Percentiles rank a stretch among this genome's conserved stretches.
These are phyloP conservation scores for Tipula vernalis DNA, from an alignment of 2,888 invertebrate genomes.

Conservation along the genomic window DNA sequence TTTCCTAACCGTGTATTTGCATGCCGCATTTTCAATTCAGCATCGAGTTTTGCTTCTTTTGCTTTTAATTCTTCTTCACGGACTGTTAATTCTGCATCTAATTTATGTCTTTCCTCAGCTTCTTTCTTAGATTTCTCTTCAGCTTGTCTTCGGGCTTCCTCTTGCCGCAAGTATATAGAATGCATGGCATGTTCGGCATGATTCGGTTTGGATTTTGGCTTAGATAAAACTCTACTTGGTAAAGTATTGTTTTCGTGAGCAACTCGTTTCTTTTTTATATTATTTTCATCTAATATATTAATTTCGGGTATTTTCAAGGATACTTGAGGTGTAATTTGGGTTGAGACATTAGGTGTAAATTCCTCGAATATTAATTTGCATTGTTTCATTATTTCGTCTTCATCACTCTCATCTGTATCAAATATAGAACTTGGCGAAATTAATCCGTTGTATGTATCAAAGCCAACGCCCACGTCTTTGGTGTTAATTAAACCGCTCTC, in stretches of 20 bases:
- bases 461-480: slow-evolving; percentile 26
- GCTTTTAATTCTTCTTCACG: slow-evolving; percentile 24
- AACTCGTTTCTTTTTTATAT: slow-evolving; percentile 49
- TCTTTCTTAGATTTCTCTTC: slow-evolving; percentile 23
- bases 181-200: slow-evolving; percentile 44
- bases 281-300: slow-evolving; percentile 17
- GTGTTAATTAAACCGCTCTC: slow-evolving; percentile 25
- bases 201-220: slow-evolving; percentile 38
- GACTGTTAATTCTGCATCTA: slow-evolving; percentile 19
- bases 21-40: slow-evolving; percentile 26
- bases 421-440: slow-evolving; percentile 20
- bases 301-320: not conserved
- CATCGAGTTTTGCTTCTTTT: slow-evolving; percentile 21
- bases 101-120: not conserved
- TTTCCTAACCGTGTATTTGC: slow-evolving; percentile 15
- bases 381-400: slow-evolving; percentile 63
- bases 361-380: slow-evolving; percentile 81
- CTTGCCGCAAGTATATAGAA: slow-evolving; percentile 29
- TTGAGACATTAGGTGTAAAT: slow-evolving; percentile 30
- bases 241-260: slow-evolving; percentile 52
- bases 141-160: slow-evolving; percentile 24
- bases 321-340: not conserved
- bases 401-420: slow-evolving; percentile 33
- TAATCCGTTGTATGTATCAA: slow-evolving; percentile 31
- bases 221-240: slow-evolving; percentile 26